Conservation (phyloP, 35 echinoderm and acorn worm genomes). For the Holothuria glaberrima region DNA sequence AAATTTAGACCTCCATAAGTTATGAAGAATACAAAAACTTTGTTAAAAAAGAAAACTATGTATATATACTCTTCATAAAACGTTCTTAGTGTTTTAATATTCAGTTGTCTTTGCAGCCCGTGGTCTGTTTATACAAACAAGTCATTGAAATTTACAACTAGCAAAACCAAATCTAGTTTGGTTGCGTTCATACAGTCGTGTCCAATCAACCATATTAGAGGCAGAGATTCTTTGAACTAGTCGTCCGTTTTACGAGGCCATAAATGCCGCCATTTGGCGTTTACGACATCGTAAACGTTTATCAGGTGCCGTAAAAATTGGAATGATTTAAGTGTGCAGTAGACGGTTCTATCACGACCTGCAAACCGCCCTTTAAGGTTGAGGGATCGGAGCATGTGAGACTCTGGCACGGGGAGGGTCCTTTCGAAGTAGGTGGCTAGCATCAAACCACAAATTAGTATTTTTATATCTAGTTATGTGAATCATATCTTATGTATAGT, state of each 20-base stretch:
- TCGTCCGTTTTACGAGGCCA: constrained; percentile 9
- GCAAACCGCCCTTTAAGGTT: constrained; percentile 2
- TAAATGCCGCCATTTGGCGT: constrained; percentile 51
- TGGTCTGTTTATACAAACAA: constrained; percentile 55
- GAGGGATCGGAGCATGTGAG: neutral
- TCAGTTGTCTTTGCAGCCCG: constrained; percentile 6
- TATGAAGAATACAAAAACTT: too few relatives aligned
- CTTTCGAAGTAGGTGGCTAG: neutral
- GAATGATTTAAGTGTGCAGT: constrained; percentile 27
- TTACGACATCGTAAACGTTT: constrained; percentile 53
- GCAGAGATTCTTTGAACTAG: constrained; percentile 44
- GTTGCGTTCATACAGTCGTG: constrained; percentile 10
- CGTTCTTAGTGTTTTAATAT: neutral
- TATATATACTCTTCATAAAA: constrained; percentile 32
- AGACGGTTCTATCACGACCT: neutral
- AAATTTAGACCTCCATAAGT: too few relatives aligned
- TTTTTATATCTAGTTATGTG: too few relatives aligned
- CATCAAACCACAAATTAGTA: constrained; percentile 7
- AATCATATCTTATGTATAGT: too few relatives aligned
- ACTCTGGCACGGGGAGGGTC: neutral
- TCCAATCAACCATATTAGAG: constrained; percentile 2
- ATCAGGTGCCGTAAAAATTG: constrained; percentile 41
- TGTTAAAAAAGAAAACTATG: too few relatives aligned
- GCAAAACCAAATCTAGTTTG: neutral
- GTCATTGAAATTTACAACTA: constrained; percentile 43